Base-by-base conservation (phyloP, 2,888 invertebrate genomes). In the Aleiodes leptofemur region DNA sequence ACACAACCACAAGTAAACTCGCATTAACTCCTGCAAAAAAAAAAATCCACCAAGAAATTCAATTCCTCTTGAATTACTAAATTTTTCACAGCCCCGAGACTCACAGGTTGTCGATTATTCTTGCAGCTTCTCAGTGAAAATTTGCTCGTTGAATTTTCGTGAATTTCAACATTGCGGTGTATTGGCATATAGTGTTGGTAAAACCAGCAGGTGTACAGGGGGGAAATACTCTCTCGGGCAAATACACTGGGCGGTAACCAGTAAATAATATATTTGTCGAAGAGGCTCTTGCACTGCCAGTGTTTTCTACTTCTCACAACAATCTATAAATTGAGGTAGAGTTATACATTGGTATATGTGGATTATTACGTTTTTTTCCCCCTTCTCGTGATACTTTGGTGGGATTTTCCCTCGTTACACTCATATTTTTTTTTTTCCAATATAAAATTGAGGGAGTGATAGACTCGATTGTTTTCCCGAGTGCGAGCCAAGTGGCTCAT, bases 241-340 rank as follows among this genome's bases (percentile, higher is more conserved):
- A 84, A 82, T 83, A 77, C 72, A 70, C 76, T 80, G 81, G 84
- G 82, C 80, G 82, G 81, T 73, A 75, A 53, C 53, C 81, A 70
- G 82, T 84, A 83, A 84, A 83, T 84, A 84, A 85, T 83, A 82
- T 77, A 84, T 83, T 81, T 82, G 78, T 53, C 69, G 76, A 78
- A 74, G 72, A 53, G 8, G 53, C 16, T 16, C 53, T 53, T 53
- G 53, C 53, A 53, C 53, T 53, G 16, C 16, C 16, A 16, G 53
- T 53, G 16, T 43, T 43, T 43, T 53, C 53, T 53, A 53, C 16
- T 14, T 16, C 14, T 53, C 14, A 53, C 53, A 53, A 14, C 53
- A 16, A 53, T 16, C 53, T 53, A 53, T 53, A 53, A 16, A 53
- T 53, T 53, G 16, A 16, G 8, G n/a, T 23, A 23, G 16, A 16